Evolutionary conservation across 2,888 invertebrate genomes (phyloP), one percentile per base, ranked within the genome.

Genomic region (Temnothorax unifasciatus): DNA sequence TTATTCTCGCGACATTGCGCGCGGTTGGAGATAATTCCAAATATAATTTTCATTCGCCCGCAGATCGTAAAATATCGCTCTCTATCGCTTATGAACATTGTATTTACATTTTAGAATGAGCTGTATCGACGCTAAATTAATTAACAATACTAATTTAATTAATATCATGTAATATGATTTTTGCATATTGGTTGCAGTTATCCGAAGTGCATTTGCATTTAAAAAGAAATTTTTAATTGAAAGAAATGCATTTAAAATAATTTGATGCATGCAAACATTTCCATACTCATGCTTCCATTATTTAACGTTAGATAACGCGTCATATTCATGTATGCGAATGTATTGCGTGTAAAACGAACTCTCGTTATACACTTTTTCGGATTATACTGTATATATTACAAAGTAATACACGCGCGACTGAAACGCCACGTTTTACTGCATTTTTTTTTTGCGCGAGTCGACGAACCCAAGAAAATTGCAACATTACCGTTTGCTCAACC

Each of bases 381-480:
- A 29, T 25, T 34, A 34, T 9, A 18, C 44, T 44, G 9, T 57
- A 44, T 68, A 57, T 68, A 44, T 77, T 68, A 38, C 47, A 21
- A 79, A 69, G n/a, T 82, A 81, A 89, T 87, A 84, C 47, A 81
- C 71, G 77, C 82, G 73, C 79, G 66, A 87, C 82, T 87, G 73
- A 84, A 85, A 87, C 59, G 84, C 74, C 61, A 69, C 74, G 41
- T 66, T 89, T 82, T 50, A 18, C 38, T 25, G 34, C 52, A 38
- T 38, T 76, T 82, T 21, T 82, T 21, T 38, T 64, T 41, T 41
- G 38, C n/a, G 5, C 47, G 29, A 66, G 64, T 29, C 61, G 75
- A 84, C 69, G 81, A 66, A 83, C 47, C 52, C 34, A 71, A 64
- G 82, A 84, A 89, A 85, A 89, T 89, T 89, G 82, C 84, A 63